Evolutionary conservation across 1,140 invertebrate genomes (phyloP), one percentile per base, ranked within the genome.

Genomic region (Drosophila arawakana): DNA sequence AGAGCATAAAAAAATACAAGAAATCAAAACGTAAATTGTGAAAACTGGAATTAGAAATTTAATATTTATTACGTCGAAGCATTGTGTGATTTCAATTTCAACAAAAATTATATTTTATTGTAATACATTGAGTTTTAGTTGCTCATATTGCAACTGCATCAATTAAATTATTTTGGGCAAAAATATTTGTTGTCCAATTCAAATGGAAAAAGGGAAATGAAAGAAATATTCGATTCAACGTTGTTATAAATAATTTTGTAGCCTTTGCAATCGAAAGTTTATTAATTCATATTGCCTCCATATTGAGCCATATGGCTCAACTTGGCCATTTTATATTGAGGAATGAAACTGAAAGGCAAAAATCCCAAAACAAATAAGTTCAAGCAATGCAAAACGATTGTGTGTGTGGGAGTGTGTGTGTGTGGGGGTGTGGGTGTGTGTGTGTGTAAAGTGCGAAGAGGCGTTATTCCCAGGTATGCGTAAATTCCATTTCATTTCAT

Each of bases 401-500:
- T 0, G 25, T 30, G 25, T 30, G 4, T 30, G 25, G 3, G 25
- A 3, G 25, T 2, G 3, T 0, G 6, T 30, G 25, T 30, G 25
- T 30, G 25, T 30, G 25, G n/a, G n/a, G 25, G 5, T 30, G 25
- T 30, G 25, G 0, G 25, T 30, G 3, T 0, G 6, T 30, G 25
- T 30, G 25, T 30, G 25, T 30, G 25, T 30, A 30, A 30, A 30
- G 25, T 30, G n/a, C 69, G 41, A 39, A 55, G 37, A 54, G 58
- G 59, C 39, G 52, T 15, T 30, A 41, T 71, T 39, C 68, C 21
- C 25, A 39, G 41, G 55, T 58, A 49, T 69, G 65, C 72, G 39
- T 63, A 44, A 70, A 75, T 75, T 75, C 66, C 73, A 75, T 58
- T 62, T 58, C 67, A 75, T 58, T 70, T 68, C 47, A 59, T 68